phyloP scores from a whole-genome alignment of 2,113 vertebrate species.

The Ursus arctos region DNA sequence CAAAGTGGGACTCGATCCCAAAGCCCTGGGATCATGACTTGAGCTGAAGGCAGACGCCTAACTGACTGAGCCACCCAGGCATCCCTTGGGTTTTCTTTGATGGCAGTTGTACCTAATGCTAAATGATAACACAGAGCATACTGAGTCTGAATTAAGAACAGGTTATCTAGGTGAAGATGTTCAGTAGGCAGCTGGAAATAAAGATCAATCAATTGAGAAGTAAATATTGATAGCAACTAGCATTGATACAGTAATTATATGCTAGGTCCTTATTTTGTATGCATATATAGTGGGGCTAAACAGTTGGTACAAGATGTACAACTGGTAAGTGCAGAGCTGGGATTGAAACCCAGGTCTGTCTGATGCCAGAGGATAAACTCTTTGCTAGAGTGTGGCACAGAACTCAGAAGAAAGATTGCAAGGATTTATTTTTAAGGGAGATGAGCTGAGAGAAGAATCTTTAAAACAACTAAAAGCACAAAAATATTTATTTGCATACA shows the following conservation, averaged over 20 bases:
- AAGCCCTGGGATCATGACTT: no score
- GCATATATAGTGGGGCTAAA: not conserved
- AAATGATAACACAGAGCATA: not conserved
- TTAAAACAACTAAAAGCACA: constrained; percentile 4
- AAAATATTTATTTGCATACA: not conserved
- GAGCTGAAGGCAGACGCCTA: no score
- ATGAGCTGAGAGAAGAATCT: not conserved
- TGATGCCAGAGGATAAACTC: not conserved
- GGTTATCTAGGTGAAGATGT: not conserved
- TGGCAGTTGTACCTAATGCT: not conserved
- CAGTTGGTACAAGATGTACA: not conserved
- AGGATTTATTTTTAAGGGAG: constrained; percentile 19
- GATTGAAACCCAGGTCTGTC: not conserved
- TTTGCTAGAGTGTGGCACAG: not conserved
- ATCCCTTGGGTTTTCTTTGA: not conserved
- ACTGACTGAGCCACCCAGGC: no score
- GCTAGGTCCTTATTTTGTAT: not conserved
- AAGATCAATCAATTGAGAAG: not conserved
- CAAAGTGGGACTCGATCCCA: no score
- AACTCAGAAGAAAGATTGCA: not conserved
- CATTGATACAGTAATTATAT: not conserved
- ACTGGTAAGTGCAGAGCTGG: not conserved
- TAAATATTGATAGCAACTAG: not conserved
- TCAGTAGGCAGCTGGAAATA: not conserved
- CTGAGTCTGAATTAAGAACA: constrained; percentile 29